Evolutionary conservation across 2,888 invertebrate genomes (phyloP).

Genomic region (Xanthorhoe spadicearia): DNA sequence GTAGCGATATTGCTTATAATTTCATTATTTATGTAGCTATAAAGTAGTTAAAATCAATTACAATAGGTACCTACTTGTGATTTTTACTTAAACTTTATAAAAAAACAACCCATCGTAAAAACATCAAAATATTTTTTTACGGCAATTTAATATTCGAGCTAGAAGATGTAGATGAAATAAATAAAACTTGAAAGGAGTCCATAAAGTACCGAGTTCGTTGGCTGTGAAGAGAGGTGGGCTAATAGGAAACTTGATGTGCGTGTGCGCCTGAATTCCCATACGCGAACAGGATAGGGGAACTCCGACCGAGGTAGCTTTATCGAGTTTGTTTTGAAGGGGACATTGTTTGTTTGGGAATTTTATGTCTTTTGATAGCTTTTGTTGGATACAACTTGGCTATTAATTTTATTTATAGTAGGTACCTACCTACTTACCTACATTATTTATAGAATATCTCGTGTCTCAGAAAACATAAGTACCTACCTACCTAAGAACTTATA

Average conservation of each 20-base stretch:
- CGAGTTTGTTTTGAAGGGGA: conserved; percentile 31
- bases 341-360: conserved; percentile 8
- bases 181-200: conserved; percentile 54
- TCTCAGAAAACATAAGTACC: too few relatives aligned
- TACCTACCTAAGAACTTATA: not conserved
- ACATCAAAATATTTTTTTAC: not conserved
- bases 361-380: not conserved
- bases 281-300: conserved; percentile 68
- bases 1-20: too few relatives aligned
- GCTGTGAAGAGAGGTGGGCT: conserved; percentile 39
- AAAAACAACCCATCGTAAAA: too few relatives aligned
- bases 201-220: conserved; percentile 62
- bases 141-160: conserved; percentile 51
- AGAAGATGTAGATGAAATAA: too few relatives aligned
- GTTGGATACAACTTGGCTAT: not conserved
- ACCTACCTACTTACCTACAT: too few relatives aligned
- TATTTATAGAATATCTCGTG: too few relatives aligned
- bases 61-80: too few relatives aligned
- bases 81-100: too few relatives aligned
- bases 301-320: conserved; percentile 72
- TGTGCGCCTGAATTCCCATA: conserved; percentile 76
- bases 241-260: conserved; percentile 63
- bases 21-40: too few relatives aligned
- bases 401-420: not conserved
- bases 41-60: too few relatives aligned